These are phyloP conservation scores for Sinocyclocheilus rhinocerous DNA, from an alignment of 2,113 vertebrate species.

Conservation along the genomic window DNA sequence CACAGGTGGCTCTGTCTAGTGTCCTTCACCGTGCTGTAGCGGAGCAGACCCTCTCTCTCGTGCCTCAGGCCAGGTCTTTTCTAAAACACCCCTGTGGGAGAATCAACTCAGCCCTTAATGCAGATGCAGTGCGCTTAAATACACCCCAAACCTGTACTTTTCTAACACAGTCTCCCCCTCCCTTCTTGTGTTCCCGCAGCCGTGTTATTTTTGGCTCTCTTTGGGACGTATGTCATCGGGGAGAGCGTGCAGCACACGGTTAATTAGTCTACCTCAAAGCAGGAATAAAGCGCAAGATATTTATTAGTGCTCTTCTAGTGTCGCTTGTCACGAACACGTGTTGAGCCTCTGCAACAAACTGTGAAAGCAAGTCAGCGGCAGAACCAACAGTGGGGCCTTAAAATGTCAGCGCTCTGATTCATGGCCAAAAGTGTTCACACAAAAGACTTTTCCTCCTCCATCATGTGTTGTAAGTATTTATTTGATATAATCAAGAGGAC, in stretches of 20 bases:
- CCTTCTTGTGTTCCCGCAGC: conserved; percentile 55
- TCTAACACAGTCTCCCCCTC: conserved; percentile 53
- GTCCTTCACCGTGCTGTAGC: conserved; percentile 50
- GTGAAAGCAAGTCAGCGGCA: conserved; percentile 57
- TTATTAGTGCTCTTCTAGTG: conserved; percentile 74
- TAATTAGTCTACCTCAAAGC: conserved; percentile 77
- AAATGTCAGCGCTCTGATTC: conserved; percentile 58
- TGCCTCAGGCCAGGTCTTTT: conserved; percentile 62
- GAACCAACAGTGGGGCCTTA: conserved; percentile 26
- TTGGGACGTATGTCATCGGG: conserved; percentile 71
- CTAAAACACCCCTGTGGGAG: conserved; percentile 61
- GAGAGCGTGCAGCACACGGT: conserved; percentile 65
- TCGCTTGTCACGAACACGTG: conserved; percentile 68
- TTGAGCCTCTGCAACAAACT: conserved; percentile 66
- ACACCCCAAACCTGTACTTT: conserved; percentile 53
- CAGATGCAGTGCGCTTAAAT: conserved; percentile 67
- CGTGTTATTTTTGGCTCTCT: conserved; percentile 75
- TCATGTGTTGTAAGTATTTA: conserved; percentile 64
- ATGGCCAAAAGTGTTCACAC: conserved; percentile 57
- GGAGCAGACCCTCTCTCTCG: conserved; percentile 50
- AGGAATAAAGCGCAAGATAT: conserved; percentile 69
- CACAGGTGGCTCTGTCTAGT: conserved; percentile 65
- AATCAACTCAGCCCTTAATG: conserved; percentile 56
- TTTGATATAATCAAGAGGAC: conserved; percentile 73
- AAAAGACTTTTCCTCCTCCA: conserved; percentile 63